Evolutionary conservation across 2,888 invertebrate species (phyloP).

Genomic region (Acrocyrtus sp.): DNA sequence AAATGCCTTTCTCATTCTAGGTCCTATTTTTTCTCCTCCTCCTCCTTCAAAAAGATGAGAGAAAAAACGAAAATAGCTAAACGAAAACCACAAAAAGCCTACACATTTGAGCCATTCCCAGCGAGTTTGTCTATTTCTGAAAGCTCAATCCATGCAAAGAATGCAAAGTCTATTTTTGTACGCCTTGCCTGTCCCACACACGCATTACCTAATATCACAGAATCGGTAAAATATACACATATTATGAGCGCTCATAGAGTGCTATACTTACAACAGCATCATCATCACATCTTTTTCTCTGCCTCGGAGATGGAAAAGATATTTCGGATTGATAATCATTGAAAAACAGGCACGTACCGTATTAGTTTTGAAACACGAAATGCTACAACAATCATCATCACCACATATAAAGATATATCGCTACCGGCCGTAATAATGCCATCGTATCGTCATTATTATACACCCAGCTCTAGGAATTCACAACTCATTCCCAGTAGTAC

Average conservation of each 20-base stretch:
- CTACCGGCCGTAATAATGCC: background rate
- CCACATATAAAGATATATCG: background rate
- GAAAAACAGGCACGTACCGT: constrained; percentile 26
- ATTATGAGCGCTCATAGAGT: background rate
- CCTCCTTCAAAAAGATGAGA: too few species aligned
- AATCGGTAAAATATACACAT: too few species aligned
- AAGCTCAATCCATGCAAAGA: constrained; percentile 16
- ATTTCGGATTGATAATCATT: constrained; percentile 19
- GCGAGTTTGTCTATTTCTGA: constrained; percentile 21
- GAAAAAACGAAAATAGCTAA: too few species aligned
- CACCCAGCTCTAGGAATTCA: constrained; percentile 32
- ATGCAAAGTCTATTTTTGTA: constrained; percentile 44
- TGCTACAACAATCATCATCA: constrained; percentile 3
- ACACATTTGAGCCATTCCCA: background rate
- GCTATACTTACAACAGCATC: background rate
- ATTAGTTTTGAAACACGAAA: constrained; percentile 33
- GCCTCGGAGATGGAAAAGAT: background rate
- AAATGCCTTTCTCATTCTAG: too few species aligned
- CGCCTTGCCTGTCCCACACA: constrained; percentile 8
- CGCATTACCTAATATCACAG: constrained; percentile 24
- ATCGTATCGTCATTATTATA: too few species aligned
- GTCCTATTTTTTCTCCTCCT: too few species aligned
- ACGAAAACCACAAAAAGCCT: too few species aligned
- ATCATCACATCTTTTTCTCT: background rate
- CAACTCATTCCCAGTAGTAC: constrained; percentile 48